Percentiles rank a stretch among this genome's conserved stretches.
Evolutionary conservation across 2,113 vertebrate genomes (phyloP).

Genomic region (Stictonetta naevosa): DNA sequence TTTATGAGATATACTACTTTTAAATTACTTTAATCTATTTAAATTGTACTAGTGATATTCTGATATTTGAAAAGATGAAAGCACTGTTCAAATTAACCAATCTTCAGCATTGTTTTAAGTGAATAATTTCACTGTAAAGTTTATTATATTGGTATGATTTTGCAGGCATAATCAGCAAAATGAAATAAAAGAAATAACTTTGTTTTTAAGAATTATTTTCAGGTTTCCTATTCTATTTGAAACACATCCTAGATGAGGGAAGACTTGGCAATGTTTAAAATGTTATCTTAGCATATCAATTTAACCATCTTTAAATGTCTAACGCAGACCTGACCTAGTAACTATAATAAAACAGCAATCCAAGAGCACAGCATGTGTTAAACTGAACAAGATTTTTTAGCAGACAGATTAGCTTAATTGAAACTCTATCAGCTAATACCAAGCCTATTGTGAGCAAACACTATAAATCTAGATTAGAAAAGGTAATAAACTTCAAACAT

Average conservation of each 20-base stretch:
- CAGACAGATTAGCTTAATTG: background rate
- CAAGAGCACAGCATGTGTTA: background rate
- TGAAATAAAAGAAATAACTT: background rate
- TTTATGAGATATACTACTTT: background rate
- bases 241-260: background rate
- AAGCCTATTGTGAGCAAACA: background rate
- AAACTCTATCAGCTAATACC: background rate
- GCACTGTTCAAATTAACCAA: background rate
- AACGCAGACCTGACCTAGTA: background rate
- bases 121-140: background rate
- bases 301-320: background rate
- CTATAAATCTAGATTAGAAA: background rate
- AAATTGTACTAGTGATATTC: too few relatives aligned
- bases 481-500: background rate
- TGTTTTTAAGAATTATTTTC: background rate
- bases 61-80: background rate
- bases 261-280: background rate
- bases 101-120: background rate
- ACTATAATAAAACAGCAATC: background rate
- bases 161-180: background rate
- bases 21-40: too few relatives aligned
- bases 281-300: background rate
- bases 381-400: background rate
- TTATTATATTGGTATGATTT: background rate
- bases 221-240: background rate